Evolutionary conservation across 53 echinoderm and acorn worm genomes (phyloP), one percentile per base, ranked within the genome.

Genomic region (Echinarachnius parma): DNA sequence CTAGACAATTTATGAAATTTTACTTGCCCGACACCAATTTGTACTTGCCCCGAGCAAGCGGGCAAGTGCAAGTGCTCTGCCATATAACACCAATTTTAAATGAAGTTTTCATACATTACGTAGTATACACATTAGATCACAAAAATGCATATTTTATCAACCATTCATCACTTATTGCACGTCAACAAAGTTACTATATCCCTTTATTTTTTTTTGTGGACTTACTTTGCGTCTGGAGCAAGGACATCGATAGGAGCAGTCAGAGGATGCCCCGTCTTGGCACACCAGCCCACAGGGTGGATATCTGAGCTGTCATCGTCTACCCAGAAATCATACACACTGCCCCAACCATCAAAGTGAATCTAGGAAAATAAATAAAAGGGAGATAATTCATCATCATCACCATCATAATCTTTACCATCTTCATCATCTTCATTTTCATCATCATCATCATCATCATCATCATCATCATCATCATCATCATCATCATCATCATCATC

Each of bases 291-390:
- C 29, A 82, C 80, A 4, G 96, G 91, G 57, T 95, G 96, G 9
- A 95, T 71, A 42, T 95, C 91, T 0, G 88, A 55, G 30, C 62
- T 56, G 48, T 91, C 88, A 46, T 95, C 96, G 48, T 95, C 96
- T 31, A 95, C 61, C 84, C 84, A 81, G 74, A 86, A 91, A 49
- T 95, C 91, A 34, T 95, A 95, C 26, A 83, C 75, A 16, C 84
- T 87, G 34, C 84, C 84, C 96, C 96, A 95, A 29, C 96, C 96
- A 46, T 95, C 96, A 91, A 95, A 95, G 59, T 91, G 96, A 19
- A 92, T 53, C 82, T 82, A 21, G 7, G 27, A 35, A 22, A n/a
- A n/a, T n/a, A n/a, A n/a, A n/a, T n/a, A 42, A 42, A 42, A 42
- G 42, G 13, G 8, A 42, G 13, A 42, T 13, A 42, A 42, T 42